Conservation (phyloP, 2,113 vertebrate genomes). For the Cairina moschata region DNA sequence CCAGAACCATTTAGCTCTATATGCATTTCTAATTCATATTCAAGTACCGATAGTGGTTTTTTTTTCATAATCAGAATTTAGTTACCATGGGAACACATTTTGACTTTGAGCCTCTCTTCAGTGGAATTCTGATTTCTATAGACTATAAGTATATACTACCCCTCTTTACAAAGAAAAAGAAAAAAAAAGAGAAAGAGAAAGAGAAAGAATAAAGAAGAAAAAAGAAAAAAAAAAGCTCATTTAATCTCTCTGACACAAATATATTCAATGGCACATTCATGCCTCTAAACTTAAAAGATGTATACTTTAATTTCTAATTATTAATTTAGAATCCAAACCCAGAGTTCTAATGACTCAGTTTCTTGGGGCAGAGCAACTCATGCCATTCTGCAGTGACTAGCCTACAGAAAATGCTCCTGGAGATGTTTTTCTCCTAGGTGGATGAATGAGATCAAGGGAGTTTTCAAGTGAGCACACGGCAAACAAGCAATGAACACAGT, state of each 20-base stretch:
- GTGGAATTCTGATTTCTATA: background rate
- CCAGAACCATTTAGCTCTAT: slow-evolving; percentile 14
- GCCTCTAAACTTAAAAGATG: background rate
- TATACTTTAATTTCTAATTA: background rate
- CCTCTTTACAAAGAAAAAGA: too few species aligned
- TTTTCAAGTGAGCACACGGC: background rate
- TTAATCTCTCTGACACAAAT: background rate
- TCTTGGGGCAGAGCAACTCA: background rate
- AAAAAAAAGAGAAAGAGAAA: background rate
- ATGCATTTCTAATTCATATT: slow-evolving; percentile 31
- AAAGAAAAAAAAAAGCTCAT: background rate
- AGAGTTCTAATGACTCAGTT: background rate
- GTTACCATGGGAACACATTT: slow-evolving; percentile 64
- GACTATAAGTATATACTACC: background rate
- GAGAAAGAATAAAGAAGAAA: too few species aligned
- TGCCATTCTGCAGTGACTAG: background rate
- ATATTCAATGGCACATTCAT: background rate
- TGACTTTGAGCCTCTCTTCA: background rate
- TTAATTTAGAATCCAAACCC: background rate
- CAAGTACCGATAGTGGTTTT: slow-evolving; percentile 11
- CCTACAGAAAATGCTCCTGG: background rate
- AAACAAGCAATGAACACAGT: background rate
- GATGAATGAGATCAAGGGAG: background rate
- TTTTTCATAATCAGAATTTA: slow-evolving; percentile 38
- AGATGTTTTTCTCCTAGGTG: background rate